A percentile compares a stretch with the other conserved stretches of the same genome.
These are phyloP conservation scores for Habropoda laboriosa DNA, from an alignment of 1,140 invertebrate genomes.

Conservation along the genomic window DNA sequence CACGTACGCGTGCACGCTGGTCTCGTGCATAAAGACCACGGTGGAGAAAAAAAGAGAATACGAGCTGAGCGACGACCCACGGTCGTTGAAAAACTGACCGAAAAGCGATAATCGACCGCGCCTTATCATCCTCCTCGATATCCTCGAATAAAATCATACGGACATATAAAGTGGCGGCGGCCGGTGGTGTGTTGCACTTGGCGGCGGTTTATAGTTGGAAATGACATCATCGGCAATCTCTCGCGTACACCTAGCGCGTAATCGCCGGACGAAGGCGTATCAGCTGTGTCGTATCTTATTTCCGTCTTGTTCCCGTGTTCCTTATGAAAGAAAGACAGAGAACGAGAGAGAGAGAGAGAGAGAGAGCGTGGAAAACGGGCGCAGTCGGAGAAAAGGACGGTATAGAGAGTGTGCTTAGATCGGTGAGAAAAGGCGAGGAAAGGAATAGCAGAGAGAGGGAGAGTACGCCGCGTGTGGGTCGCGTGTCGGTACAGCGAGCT, in stretches of 20 bases:
- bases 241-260: slow-evolving; percentile 75
- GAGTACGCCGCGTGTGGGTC: slow-evolving; percentile 75
- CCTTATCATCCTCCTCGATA: slow-evolving; percentile 19
- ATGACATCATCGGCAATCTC: slow-evolving; percentile 78
- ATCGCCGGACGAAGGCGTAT: slow-evolving; percentile 78
- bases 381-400: slow-evolving; percentile 27
- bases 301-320: slow-evolving; percentile 71
- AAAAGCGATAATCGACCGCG: background rate
- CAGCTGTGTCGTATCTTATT: slow-evolving; percentile 80
- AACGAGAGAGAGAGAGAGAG: slow-evolving; percentile 20
- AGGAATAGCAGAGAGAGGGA: slow-evolving; percentile 29
- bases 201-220: slow-evolving; percentile 71
- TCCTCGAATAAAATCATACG: slow-evolving; percentile 5
- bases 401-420: slow-evolving; percentile 4
- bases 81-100: background rate
- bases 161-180: background rate
- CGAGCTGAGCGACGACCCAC: background rate
- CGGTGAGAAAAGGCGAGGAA: slow-evolving; percentile 31
- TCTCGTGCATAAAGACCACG: background rate
- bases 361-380: slow-evolving; percentile 15
- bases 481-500: slow-evolving; percentile 72
- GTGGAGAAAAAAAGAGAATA: slow-evolving; percentile 6
- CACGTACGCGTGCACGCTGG: background rate
- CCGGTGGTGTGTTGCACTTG: slow-evolving; percentile 63
- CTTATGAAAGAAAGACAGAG: slow-evolving; percentile 16